Evolutionary conservation across 2,797 vertebrate species (phyloP), one percentile per base, ranked within the genome.

Genomic region (Sebastes wilsoni): DNA sequence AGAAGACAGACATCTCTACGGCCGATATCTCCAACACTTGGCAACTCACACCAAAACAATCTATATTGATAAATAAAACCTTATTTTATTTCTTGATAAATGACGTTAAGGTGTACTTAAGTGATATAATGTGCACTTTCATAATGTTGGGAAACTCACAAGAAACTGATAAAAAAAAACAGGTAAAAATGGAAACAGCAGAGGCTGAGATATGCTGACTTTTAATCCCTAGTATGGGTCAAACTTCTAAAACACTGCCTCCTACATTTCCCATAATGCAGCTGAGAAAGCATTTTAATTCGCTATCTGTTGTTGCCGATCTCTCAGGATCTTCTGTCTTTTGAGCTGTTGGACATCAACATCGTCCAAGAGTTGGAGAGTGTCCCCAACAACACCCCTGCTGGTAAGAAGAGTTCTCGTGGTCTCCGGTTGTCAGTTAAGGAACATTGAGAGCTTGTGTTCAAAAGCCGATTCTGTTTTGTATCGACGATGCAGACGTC

Each of bases 261-360:
- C 27, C 13, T n/a, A 36, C 25, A 54, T 75, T 38, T 38, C 18
- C 42, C 66, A 49, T 6, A 27, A 58, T 25, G 28, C 36, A 16
- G 13, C 54, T 55, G 25, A 22, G 1, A 20, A 11, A 38, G 49
- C 14, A 46, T 66, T 65, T 27, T 34, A 42, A 55, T 38, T 32
- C 4, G 7, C 54, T 30, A 0, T 83, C 18, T 73, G 7, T 36
- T 61, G 11, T 81, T 38, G 1, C 76, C 32, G 66, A 1, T 83
- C 58, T 54, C 83, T 68, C 80, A 99, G 98, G 98, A 99, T 88
- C 96, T 99, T 85, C 95, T 99, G 71, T 99, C 98, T 58, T 99
- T 99, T 83, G 98, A 99, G 89, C 90, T 99, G 76, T 74, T 99
- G 93, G 98, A 99, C 82, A 99, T 99, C 75, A 99, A 99, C 92